Conservation (phyloP, 2,888 invertebrate genomes). For the Pristionchus maxplancki region DNA sequence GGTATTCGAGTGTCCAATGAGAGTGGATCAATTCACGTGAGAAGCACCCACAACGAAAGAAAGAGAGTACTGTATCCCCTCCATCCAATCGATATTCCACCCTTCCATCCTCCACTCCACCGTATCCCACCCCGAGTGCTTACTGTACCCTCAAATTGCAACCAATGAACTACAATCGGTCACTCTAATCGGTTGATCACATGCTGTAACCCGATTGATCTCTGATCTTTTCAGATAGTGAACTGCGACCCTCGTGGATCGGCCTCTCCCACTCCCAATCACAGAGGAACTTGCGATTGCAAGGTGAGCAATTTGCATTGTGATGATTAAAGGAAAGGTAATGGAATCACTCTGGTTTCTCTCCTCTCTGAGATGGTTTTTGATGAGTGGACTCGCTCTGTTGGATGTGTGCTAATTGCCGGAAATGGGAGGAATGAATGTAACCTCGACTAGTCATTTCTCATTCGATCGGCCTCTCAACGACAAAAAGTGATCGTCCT, state of each 20-base stretch:
- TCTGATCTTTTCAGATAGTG: constrained; percentile 53
- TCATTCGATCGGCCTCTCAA: neutral
- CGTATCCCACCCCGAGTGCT: constrained; percentile 21
- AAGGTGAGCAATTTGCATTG: constrained; percentile 81
- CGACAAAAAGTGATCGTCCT: constrained; percentile 43
- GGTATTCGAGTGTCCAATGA: constrained; percentile 28
- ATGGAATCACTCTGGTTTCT: neutral
- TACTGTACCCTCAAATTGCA: neutral
- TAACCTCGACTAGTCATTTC: constrained; percentile 43
- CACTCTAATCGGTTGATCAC: constrained; percentile 19
- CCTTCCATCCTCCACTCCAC: constrained; percentile 30
- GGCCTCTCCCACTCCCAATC: constrained; percentile 80
- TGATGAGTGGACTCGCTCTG: neutral
- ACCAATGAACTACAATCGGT: neutral
- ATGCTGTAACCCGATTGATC: neutral
- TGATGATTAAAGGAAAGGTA: neutral
- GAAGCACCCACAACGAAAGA: neutral
- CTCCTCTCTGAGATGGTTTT: neutral
- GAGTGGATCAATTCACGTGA: neutral
- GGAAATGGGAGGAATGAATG: constrained; percentile 21
- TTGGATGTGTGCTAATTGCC: neutral
- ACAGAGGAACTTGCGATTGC: constrained; percentile 83
- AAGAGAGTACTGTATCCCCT: constrained; percentile 17
- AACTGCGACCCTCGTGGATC: constrained; percentile 88
- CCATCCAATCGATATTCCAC: neutral